These are phyloP conservation scores for Blastobasis lacticolella DNA, from an alignment of 2,888 invertebrate species.

Conservation along the genomic window DNA sequence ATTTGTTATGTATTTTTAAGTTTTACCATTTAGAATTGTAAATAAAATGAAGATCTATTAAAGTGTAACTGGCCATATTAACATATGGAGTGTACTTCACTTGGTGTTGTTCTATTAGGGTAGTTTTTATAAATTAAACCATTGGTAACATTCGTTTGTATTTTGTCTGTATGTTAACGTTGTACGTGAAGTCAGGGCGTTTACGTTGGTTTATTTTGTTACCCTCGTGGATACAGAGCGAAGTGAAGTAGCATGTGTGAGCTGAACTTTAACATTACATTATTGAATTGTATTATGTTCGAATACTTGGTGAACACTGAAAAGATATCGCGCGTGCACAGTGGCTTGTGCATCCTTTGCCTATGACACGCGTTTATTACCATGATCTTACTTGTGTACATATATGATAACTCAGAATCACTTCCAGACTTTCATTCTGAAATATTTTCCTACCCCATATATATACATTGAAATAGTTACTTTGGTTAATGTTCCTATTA, in stretches of 20 bases:
- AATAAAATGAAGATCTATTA: slow-evolving; percentile 58
- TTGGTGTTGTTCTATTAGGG: background rate
- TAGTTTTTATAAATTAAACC: background rate
- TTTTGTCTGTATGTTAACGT: too few species aligned
- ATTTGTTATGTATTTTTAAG: slow-evolving; percentile 73
- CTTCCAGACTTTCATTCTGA: too few species aligned
- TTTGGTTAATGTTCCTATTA: slow-evolving; percentile 2
- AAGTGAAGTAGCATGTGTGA: slow-evolving; percentile 26
- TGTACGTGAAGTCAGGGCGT: background rate
- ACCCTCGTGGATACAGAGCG: slow-evolving; percentile 11
- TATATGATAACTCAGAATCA: slow-evolving; percentile 4
- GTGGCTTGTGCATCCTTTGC: background rate
- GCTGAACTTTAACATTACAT: slow-evolving; percentile 30
- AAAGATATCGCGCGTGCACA: background rate
- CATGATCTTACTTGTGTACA: slow-evolving; percentile 1
- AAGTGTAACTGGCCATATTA: slow-evolving; percentile 43
- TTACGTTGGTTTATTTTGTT: background rate
- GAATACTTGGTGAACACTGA: background rate
- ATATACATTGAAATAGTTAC: too few species aligned
- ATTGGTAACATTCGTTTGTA: too few species aligned
- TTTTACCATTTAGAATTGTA: slow-evolving; percentile 61
- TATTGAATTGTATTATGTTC: slow-evolving; percentile 15
- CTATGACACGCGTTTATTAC: background rate
- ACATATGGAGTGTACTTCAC: slow-evolving; percentile 20
- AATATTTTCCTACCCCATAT: too few species aligned